Evolutionary conservation across 2,113 vertebrate genomes (phyloP), one percentile per base, ranked within the genome.

Genomic region (Rhadina sibilatrix): DNA sequence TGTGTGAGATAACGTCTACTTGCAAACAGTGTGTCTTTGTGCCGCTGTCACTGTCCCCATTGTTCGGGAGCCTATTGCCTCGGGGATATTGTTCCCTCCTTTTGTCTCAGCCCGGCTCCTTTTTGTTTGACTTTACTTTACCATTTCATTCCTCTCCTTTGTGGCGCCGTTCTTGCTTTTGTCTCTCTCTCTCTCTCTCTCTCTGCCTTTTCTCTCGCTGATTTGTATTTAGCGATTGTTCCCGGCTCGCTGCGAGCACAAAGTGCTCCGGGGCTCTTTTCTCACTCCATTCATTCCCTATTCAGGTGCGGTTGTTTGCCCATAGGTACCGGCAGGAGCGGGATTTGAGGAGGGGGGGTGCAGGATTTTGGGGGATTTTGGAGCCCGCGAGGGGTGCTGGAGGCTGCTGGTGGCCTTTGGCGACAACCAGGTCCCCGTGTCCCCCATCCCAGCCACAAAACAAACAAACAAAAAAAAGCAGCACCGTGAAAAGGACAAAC

Each of bases 1-100:
- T 99, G 98, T 99, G 99, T 99, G 99, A 99, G 99, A 99, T 99
- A 99, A 99, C 99, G 99, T 99, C 99, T 99, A 98, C 99, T 98
- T 97, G 98, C 99, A 99, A 99, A 99, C 99, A 99, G 98, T 98
- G 98, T 95, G 98, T 98, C 98, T 99, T 99, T 99, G 99, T 99
- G 98, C 98, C 98, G 98, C 99, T 99, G 99, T 99, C 99, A 99
- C 98, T 99, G 98, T 98, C 98, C 98, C 99, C 97, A 99, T 99
- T 99, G 99, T 99, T 99, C 98, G 83, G 68, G 82, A 98, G 97
- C 98, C 99, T 98, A 99, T 99, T 99, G 99, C 99, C 99, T 99
- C 98, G 98, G 98, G 98, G 95, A 98, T 97, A 99, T 99, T 99
- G 99, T 99, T 99, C 99, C 98, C 98, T 98, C 94, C 99, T 99